Evolutionary conservation across 2,888 invertebrate genomes (phyloP).

Genomic region (Drosophila mettleri): DNA sequence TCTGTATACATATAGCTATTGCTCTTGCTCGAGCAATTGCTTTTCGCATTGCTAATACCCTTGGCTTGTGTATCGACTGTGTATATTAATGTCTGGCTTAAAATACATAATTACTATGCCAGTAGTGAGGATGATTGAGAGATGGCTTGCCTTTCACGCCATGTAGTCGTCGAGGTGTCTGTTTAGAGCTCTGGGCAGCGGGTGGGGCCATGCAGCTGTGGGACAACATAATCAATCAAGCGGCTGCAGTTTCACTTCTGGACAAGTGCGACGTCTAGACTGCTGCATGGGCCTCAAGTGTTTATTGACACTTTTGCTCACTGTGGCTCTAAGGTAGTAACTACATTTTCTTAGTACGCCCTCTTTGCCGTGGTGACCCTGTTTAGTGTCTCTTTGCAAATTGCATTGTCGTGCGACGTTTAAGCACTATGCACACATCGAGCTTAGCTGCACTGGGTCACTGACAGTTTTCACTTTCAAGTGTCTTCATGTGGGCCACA

Average conservation of each 20-base stretch:
- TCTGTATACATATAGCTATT: too few species aligned
- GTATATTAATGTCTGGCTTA: background rate
- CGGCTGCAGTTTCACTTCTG: slow-evolving; percentile 58
- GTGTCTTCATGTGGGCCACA: slow-evolving; percentile 47
- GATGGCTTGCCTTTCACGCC: slow-evolving; percentile 7
- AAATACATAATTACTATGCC: slow-evolving; percentile 1
- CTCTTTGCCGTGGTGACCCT: background rate
- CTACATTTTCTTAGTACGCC: slow-evolving; percentile 30
- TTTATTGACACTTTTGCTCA: slow-evolving; percentile 69
- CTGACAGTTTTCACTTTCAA: slow-evolving; percentile 69
- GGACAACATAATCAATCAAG: slow-evolving; percentile 47
- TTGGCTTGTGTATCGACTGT: background rate
- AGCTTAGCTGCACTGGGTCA: slow-evolving; percentile 45
- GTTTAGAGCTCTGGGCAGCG: background rate
- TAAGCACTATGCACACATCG: slow-evolving; percentile 44
- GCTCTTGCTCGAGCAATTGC: background rate
- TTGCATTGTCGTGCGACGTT: slow-evolving; percentile 49
- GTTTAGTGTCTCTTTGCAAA: slow-evolving; percentile 48
- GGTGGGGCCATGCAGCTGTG: background rate
- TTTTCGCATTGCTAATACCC: background rate
- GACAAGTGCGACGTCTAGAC: slow-evolving; percentile 43
- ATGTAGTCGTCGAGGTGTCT: background rate
- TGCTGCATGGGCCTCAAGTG: slow-evolving; percentile 8
- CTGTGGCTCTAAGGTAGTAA: slow-evolving; percentile 21
- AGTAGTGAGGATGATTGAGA: slow-evolving; percentile 1